These are phyloP conservation scores for Idaea dimidiata DNA, from an alignment of 2,888 invertebrate genomes.

Conservation along the genomic window DNA sequence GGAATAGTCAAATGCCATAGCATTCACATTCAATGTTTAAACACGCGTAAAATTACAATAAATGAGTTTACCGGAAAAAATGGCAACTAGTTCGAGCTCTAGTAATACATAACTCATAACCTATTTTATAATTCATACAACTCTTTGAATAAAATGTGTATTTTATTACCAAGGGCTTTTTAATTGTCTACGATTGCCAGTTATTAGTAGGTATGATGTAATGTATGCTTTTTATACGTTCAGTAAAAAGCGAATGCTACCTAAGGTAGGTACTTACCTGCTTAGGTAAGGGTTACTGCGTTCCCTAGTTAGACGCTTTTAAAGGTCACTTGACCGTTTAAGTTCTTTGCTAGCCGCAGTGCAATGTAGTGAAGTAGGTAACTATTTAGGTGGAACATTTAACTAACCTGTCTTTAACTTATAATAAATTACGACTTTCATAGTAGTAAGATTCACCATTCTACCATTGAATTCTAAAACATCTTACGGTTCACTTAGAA, in stretches of 20 bases:
- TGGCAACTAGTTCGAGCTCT: too few relatives aligned
- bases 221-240: slow-evolving; percentile 20
- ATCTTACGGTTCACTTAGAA: too few relatives aligned
- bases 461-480: too few relatives aligned
- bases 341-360: background rate
- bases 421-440: too few relatives aligned
- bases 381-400: too few relatives aligned
- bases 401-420: too few relatives aligned
- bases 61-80: background rate
- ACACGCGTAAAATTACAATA: background rate
- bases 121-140: background rate
- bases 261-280: too few relatives aligned
- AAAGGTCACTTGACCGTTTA: slow-evolving; percentile 66
- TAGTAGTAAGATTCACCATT: too few relatives aligned
- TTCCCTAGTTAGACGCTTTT: slow-evolving; percentile 36
- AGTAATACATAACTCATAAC: too few relatives aligned
- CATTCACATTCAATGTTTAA: background rate
- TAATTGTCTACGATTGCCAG: slow-evolving; percentile 10
- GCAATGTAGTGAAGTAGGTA: too few relatives aligned
- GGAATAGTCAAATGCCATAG: background rate
- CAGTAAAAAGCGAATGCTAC: slow-evolving; percentile 17
- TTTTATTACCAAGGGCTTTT: slow-evolving; percentile 1
- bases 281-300: slow-evolving; percentile 24
- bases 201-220: slow-evolving; percentile 9
- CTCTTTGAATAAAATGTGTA: slow-evolving; percentile 12